These are phyloP conservation scores for Iselma pallidipennis DNA, from an alignment of 2,888 invertebrate species.

Conservation along the genomic window DNA sequence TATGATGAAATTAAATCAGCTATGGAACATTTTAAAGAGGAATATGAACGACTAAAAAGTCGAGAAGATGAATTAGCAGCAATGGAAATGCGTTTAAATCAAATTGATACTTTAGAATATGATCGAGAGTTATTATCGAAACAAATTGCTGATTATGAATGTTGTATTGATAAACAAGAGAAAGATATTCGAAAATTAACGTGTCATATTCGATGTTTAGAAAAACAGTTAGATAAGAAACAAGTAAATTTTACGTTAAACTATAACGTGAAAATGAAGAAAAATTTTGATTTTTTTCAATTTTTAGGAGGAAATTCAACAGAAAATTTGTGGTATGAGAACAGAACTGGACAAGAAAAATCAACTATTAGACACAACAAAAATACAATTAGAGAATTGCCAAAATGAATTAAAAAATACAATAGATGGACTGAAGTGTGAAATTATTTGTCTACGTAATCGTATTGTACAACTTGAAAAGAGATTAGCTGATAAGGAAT, in stretches of 20 bases:
- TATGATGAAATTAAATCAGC: constrained; percentile 48
- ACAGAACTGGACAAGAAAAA: constrained; percentile 49
- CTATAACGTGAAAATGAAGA: background rate
- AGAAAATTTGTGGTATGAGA: constrained; percentile 44
- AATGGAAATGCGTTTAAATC: constrained; percentile 44
- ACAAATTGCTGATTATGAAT: constrained; percentile 61
- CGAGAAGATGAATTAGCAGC: constrained; percentile 46
- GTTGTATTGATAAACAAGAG: constrained; percentile 61
- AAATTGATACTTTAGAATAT: constrained; percentile 51
- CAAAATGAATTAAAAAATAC: constrained; percentile 46
- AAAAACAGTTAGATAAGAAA: constrained; percentile 47
- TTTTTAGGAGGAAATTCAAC: constrained; percentile 45
- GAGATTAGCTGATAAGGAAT: background rate
- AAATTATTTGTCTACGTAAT: constrained; percentile 41
- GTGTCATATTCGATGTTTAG: constrained; percentile 59
- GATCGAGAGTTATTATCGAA: constrained; percentile 59
- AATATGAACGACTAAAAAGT: constrained; percentile 45
- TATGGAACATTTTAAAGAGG: constrained; percentile 49
- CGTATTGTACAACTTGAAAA: constrained; percentile 37
- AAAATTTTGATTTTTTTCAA: background rate
- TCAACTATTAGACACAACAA: constrained; percentile 43
- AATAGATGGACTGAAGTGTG: constrained; percentile 44
- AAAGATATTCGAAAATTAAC: constrained; percentile 63
- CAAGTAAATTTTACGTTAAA: constrained; percentile 42
- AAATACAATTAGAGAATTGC: constrained; percentile 46